phyloP scores from a whole-genome alignment of 2,113 vertebrate genomes.

The Buteo buteo region DNA sequence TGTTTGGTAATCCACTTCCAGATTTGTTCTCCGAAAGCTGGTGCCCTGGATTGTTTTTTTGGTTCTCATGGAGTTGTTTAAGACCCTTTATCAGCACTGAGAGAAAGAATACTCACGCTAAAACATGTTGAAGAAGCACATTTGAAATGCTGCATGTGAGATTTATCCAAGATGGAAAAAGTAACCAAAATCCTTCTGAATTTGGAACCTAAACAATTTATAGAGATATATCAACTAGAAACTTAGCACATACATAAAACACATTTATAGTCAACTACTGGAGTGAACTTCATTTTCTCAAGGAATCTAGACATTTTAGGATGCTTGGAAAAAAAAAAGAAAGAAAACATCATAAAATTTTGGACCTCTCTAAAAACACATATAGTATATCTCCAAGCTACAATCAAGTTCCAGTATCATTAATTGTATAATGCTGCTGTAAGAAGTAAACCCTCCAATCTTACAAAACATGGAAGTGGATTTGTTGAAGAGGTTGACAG shows the following conservation, averaged over 20 bases:
- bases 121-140: slow-evolving; percentile 18
- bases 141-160: slow-evolving; percentile 19
- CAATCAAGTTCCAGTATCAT: background rate
- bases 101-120: slow-evolving; percentile 61
- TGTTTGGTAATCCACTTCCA: slow-evolving; percentile 72
- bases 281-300: background rate
- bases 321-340: background rate
- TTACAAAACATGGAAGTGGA: accelerated
- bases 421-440: background rate
- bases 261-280: background rate
- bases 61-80: slow-evolving; percentile 89
- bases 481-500: background rate
- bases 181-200: background rate
- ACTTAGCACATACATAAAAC: background rate
- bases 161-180: background rate
- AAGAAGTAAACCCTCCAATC: background rate
- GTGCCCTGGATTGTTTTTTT: slow-evolving; percentile 72
- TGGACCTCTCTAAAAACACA: background rate
- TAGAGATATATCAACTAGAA: background rate
- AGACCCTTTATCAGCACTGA: slow-evolving; percentile 95
- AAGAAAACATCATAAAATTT: background rate
- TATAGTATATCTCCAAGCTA: background rate
- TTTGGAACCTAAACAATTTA: background rate
- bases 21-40: slow-evolving; percentile 75
- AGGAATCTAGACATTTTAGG: background rate